Percentiles rank a stretch among this genome's conserved stretches.
These are phyloP conservation scores for Numenius arquata DNA, from an alignment of 2,113 vertebrate species.

Conservation along the genomic window DNA sequence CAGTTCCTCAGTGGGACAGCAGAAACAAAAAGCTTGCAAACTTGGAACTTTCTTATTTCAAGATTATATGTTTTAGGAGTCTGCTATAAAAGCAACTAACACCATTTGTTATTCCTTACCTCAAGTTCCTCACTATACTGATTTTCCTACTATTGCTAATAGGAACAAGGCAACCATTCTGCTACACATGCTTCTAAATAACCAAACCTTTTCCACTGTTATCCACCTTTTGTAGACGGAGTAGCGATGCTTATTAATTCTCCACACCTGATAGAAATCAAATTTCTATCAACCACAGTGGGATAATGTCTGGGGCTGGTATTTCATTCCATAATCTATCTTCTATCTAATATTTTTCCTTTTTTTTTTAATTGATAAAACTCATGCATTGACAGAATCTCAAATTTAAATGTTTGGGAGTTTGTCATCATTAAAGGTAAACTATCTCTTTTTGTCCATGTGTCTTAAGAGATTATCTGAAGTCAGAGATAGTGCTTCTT, in stretches of 20 bases:
- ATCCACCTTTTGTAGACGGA: not conserved
- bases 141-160: not conserved
- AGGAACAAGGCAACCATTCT: not conserved
- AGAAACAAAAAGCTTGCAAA: not conserved
- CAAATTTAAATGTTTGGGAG: not conserved
- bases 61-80: not conserved
- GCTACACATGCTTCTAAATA: not conserved
- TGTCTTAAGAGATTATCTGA: not conserved
- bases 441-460: not conserved
- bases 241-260: not conserved
- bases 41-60: not conserved
- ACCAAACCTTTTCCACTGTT: not conserved
- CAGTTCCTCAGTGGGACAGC: not conserved
- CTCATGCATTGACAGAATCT: not conserved
- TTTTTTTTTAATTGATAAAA: not conserved
- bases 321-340: rapidly evolving
- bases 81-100: not conserved
- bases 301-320: not conserved
- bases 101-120: not conserved
- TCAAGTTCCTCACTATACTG: not conserved
- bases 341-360: not conserved
- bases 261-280: not conserved
- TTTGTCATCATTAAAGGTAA: not conserved
- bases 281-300: not conserved
- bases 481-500: not conserved